Conservation (phyloP, 2,113 vertebrate species). For the Rhinoderma darwinii region DNA sequence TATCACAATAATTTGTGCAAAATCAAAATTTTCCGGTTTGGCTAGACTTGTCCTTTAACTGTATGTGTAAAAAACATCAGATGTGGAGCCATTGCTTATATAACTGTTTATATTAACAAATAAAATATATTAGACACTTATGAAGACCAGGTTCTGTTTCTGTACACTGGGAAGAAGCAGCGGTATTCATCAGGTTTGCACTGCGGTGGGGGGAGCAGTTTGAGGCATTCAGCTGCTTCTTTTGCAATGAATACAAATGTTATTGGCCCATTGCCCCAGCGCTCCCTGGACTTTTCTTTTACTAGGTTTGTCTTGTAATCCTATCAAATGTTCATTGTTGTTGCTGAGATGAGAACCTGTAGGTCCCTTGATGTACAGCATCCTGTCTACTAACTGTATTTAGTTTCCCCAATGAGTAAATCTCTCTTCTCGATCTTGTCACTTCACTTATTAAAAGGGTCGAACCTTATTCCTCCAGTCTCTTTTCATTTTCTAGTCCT, state of each 20-base stretch:
- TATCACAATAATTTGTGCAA: neutral
- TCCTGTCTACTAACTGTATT: slow-evolving; percentile 20
- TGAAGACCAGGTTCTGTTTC: neutral
- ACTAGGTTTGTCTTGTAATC: slow-evolving; percentile 3
- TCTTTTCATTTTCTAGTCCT: neutral
- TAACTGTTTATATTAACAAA: too few species aligned
- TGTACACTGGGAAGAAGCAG: neutral
- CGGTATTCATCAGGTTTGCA: neutral
- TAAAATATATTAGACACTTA: too few species aligned
- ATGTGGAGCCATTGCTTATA: too few species aligned
- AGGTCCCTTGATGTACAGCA: neutral
- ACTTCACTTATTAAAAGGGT: slow-evolving; percentile 11
- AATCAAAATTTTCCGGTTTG: neutral
- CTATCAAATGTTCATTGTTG: slow-evolving; percentile 39
- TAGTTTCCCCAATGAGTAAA: slow-evolving; percentile 1
- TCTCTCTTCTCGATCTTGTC: slow-evolving; percentile 5
- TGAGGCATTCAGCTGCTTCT: neutral
- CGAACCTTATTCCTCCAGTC: neutral
- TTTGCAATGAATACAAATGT: slow-evolving; percentile 12
- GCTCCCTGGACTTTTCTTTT: neutral
- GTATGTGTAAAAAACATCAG: neutral
- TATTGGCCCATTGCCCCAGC: neutral
- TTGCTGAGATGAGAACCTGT: neutral
- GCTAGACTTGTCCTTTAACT: neutral
- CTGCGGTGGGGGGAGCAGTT: neutral